Evolutionary conservation across 2,797 vertebrate genomes (phyloP), one percentile per base, ranked within the genome.

Genomic region (Tamandua tetradactyla): DNA sequence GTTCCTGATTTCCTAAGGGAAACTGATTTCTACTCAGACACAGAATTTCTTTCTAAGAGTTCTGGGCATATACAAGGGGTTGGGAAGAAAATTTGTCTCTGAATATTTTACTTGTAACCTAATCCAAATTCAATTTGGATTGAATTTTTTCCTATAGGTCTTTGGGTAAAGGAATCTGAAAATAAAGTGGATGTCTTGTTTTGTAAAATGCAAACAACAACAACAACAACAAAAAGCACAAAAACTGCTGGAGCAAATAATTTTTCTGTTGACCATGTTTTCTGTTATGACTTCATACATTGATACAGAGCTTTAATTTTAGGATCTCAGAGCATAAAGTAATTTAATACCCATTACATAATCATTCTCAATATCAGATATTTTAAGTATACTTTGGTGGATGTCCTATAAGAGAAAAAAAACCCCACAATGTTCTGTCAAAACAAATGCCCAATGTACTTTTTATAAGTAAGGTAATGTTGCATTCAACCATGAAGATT

Each of bases 141-240:
- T n/a, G 62, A 86, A 61, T 6, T 22, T 86, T 81, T 85, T 91
- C 15, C 61, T 78, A 2, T 72, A 78, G 10, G 44, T 76, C 15
- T 86, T 89, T 86, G 12, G 75, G 9, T 42, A 87, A 91, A n/a
- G 87, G 44, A 82, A 79, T 2, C 15, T 89, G 32, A 93, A 80
- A 93, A 94, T 93, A 91, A 95, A 86, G 23, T 82, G 7, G 25
- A 37, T 62, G 30, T 66, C 52, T 69, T 83, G 74, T 94, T 95
- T 94, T 89, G 2, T 75, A 94, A 96, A 88, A 71, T 49, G 74
- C 0, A 52, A 87, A 83, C 91, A 75, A 52, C 35, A 35, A 3
- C 35, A 35, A 35, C 35, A 35, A n/a, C n/a, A n/a, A 35, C 35
- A 35, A 35, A 35, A 3, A 35, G 35, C 35, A 3, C 10, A 52